Base-by-base conservation (phyloP, 2,797 vertebrate genomes). In the Phyllotis vaccarum region DNA sequence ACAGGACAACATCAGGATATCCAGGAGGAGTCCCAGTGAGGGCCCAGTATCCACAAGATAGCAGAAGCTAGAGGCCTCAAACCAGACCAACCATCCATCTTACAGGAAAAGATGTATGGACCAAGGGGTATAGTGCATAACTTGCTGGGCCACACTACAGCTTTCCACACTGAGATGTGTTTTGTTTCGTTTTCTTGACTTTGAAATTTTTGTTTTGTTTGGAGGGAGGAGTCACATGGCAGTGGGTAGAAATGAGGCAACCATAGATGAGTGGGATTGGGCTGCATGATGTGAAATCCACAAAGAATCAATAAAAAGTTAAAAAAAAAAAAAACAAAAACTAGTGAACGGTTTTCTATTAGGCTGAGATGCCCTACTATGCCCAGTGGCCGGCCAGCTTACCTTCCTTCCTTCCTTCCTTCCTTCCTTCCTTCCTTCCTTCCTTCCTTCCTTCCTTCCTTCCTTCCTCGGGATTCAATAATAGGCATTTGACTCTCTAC, bases 261-360 rank as follows among this genome's bases (percentile, higher is more conserved):
- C n/a, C 17, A 40, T 40, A 72, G 37, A 40, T 40, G 70, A 40
- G 37, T 72, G 10, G n/a, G 37, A 72, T 24, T 0, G 37, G 21
- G 21, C 2, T 72, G 37, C 9, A 13, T 72, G 34, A 72, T 72
- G 21, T 72, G 31, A 72, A 40, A 40, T 40, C 70, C 37, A 40
- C 70, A 40, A 64, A 72, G 37, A 72, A 72, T 40, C 37, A 72
- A 40, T 40, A n/a, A 72, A 40, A 40, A 19, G 37, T 68, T 68
- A n/a, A 21, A 70, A 22, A 19, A n/a, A 40, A 21, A 40, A 70
- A 2, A 22, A 2, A 40, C 72, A 11, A 37, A 62, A 34, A n/a
- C n/a, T n/a, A n/a, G n/a, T n/a, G n/a, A 91, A 93, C 56, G 83
- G 79, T 46, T 78, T 91, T 96, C 87, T 95, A 54, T 75, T 74